phyloP scores from a whole-genome alignment of 2,797 vertebrate species.

The Synanceia verrucosa region DNA sequence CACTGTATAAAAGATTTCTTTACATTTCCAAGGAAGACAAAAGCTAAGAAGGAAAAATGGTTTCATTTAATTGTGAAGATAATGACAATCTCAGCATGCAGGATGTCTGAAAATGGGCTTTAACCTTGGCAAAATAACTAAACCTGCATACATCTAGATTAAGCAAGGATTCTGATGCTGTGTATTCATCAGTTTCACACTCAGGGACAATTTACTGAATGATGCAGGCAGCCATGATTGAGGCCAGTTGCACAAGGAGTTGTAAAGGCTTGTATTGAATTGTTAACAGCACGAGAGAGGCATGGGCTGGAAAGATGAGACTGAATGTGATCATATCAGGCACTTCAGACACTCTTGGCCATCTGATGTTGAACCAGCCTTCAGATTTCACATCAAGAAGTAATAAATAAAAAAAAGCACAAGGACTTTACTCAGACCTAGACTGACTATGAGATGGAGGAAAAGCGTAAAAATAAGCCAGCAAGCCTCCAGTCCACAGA shows the following conservation, averaged over 20 bases:
- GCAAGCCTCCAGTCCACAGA: neutral
- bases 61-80: neutral
- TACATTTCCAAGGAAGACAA: neutral
- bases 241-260: neutral
- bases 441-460: neutral
- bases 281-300: neutral
- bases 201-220: neutral
- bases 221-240: neutral
- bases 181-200: neutral
- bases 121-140: neutral
- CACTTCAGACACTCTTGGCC: conserved; percentile 4
- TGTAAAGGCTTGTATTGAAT: neutral
- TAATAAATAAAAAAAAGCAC: neutral
- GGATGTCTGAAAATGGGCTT: neutral
- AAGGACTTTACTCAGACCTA: neutral
- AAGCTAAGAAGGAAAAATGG: neutral
- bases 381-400: neutral
- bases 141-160: neutral
- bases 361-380: neutral
- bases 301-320: neutral
- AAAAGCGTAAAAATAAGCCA: neutral
- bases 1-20: conserved; percentile 9
- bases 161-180: neutral
- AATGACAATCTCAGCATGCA: neutral
- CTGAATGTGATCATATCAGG: too few relatives aligned